phyloP scores from a whole-genome alignment of 2,888 invertebrate species.

The Cheilosia variabilis region DNA sequence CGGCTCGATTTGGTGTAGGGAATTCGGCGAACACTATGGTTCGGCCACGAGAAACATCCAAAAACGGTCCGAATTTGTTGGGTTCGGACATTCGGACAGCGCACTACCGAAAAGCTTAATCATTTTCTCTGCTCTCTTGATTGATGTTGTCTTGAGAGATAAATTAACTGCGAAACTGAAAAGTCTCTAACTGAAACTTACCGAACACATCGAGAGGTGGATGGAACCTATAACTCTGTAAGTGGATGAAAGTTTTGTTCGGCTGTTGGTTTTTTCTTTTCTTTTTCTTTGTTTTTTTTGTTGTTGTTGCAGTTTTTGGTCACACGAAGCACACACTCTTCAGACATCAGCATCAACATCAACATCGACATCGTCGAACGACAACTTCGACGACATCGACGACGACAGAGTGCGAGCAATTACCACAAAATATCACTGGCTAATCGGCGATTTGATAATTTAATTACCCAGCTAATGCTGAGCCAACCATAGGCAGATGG shows the following conservation, averaged over 20 bases:
- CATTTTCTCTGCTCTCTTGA: slow-evolving; percentile 1
- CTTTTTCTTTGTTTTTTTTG: background rate
- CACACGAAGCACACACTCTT: slow-evolving; percentile 19
- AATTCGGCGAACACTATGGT: slow-evolving; percentile 31
- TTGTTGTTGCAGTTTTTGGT: background rate
- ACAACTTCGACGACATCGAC: slow-evolving; percentile 8
- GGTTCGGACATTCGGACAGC: slow-evolving; percentile 19
- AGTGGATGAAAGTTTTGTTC: slow-evolving; percentile 40
- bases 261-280: background rate
- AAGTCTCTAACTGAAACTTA: slow-evolving; percentile 9
- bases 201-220: background rate
- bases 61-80: slow-evolving; percentile 35
- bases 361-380: slow-evolving; percentile 30
- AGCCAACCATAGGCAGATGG: slow-evolving; percentile 52
- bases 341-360: slow-evolving; percentile 9
- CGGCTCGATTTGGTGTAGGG: slow-evolving; percentile 40
- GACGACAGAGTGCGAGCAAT: slow-evolving; percentile 73
- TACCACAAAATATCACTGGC: slow-evolving; percentile 74
- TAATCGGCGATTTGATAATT: slow-evolving; percentile 74
- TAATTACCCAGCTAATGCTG: slow-evolving; percentile 63
- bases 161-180: slow-evolving; percentile 25
- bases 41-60: slow-evolving; percentile 17
- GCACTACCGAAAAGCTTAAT: slow-evolving; percentile 20
- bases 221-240: background rate
- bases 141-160: slow-evolving; percentile 4